Evolutionary conservation across 1,140 invertebrate genomes (phyloP).

Genomic region (Ooceraea biroi): DNA sequence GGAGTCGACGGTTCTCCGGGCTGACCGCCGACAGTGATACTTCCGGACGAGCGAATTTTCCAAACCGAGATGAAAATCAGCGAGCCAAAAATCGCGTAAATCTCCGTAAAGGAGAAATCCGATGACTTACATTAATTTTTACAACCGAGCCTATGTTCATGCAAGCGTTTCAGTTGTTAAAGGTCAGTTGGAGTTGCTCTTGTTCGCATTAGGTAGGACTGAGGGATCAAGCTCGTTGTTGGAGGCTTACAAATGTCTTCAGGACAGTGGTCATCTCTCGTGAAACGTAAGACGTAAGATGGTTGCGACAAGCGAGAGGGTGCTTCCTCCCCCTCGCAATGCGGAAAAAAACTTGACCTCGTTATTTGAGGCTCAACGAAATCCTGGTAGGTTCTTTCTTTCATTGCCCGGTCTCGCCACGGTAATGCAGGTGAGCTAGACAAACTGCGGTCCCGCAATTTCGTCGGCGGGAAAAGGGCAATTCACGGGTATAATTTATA

Average conservation of each 20-base stretch:
- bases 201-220: not conserved
- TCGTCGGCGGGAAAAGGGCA: constrained; percentile 40
- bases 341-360: constrained; percentile 64
- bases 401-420: constrained; percentile 34
- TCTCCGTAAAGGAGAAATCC: constrained; percentile 7
- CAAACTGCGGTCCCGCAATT: constrained; percentile 56
- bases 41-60: constrained; percentile 1
- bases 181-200: constrained; percentile 29
- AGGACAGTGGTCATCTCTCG: constrained; percentile 19
- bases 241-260: constrained; percentile 34
- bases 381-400: constrained; percentile 57
- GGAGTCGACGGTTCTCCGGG: not conserved
- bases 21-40: not conserved
- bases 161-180: constrained; percentile 43
- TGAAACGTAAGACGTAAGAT: constrained; percentile 37
- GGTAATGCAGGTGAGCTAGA: constrained; percentile 52
- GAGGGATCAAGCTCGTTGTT: constrained; percentile 43
- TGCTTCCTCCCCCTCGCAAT: not conserved
- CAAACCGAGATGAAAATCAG: not conserved
- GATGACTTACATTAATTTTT: constrained; percentile 49
- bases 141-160: constrained; percentile 3
- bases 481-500: constrained; percentile 61
- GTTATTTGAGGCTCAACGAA: constrained; percentile 72
- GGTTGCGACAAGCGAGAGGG: not conserved
- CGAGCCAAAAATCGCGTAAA: constrained; percentile 13